Conservation (phyloP, 2,888 invertebrate species). For the Heliconius ethilla region DNA sequence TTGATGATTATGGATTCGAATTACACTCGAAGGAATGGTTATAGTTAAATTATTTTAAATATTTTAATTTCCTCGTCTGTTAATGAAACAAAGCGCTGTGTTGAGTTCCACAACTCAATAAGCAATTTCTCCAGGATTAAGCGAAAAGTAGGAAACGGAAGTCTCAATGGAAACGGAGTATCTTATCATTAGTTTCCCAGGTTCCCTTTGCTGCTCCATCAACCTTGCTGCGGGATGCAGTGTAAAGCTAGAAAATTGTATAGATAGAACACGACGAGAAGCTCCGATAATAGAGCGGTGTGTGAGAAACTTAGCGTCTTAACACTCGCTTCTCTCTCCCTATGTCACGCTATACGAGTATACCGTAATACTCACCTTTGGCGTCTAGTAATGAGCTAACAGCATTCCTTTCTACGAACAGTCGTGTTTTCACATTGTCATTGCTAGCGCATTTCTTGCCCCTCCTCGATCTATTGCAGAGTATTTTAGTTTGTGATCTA, state of each 20-base stretch:
- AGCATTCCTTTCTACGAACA: slow-evolving; percentile 64
- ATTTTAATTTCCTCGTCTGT: neutral
- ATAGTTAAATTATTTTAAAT: neutral
- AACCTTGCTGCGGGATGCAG: too few relatives aligned
- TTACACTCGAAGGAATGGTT: too few relatives aligned
- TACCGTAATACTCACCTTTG: slow-evolving; percentile 6
- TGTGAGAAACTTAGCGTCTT: too few relatives aligned
- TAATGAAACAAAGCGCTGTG: neutral
- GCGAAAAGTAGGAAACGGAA: too few relatives aligned
- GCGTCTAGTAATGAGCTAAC: slow-evolving; percentile 15
- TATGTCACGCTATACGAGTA: neutral
- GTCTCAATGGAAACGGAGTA: too few relatives aligned
- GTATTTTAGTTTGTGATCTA: slow-evolving; percentile 59
- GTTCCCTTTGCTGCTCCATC: too few relatives aligned
- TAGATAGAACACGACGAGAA: too few relatives aligned
- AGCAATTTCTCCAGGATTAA: neutral
- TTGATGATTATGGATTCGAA: too few relatives aligned
- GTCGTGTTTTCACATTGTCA: slow-evolving; percentile 59
- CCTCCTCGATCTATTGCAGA: slow-evolving; percentile 42
- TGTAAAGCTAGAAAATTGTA: too few relatives aligned
- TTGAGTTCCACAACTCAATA: neutral
- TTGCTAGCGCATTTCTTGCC: slow-evolving; percentile 56
- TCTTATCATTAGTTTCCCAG: too few relatives aligned
- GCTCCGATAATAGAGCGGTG: neutral
- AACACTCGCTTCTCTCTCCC: neutral